These are phyloP conservation scores for Bergia puertoricense DNA, from an alignment of 92 coral and sea anemone genomes.

Conservation along the genomic window DNA sequence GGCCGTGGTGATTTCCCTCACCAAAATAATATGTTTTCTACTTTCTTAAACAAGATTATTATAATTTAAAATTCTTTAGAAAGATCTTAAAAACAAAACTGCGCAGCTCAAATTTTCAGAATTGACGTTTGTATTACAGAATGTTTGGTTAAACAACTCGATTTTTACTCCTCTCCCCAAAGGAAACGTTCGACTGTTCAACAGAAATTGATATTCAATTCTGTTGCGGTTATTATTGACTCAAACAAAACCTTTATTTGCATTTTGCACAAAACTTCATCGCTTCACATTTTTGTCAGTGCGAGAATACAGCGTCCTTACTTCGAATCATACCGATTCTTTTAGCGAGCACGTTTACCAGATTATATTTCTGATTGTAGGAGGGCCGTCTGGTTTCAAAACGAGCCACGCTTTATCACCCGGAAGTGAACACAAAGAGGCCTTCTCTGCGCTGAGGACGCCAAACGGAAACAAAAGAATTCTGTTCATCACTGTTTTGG, in stretches of 20 bases:
- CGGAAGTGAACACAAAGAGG: conserved; percentile 34
- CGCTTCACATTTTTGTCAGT: conserved; percentile 10
- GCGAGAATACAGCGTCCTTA: neutral
- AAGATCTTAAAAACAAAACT: neutral
- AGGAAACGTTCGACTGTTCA: neutral
- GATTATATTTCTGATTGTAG: neutral
- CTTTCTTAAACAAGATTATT: neutral
- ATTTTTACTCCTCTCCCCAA: conserved; percentile 26
- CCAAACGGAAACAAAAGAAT: conserved; percentile 40
- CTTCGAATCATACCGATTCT: neutral
- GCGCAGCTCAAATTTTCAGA: neutral
- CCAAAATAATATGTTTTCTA: neutral
- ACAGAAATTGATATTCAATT: conserved; percentile 32
- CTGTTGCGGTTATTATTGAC: conserved; percentile 6
- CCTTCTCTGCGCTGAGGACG: conserved; percentile 17
- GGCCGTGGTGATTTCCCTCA: neutral
- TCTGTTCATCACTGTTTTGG: conserved; percentile 39
- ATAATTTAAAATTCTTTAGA: neutral
- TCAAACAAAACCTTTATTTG: conserved; percentile 38
- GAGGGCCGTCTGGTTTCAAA: conserved; percentile 21
- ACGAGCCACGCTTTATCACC: neutral
- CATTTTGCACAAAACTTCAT: conserved; percentile 44
- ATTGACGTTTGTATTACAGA: neutral
- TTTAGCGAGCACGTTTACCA: conserved; percentile 16
- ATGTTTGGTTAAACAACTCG: neutral